Percentiles rank a stretch among this genome's conserved stretches.
Conservation (phyloP, 2,797 vertebrate genomes). For the Sternarchorhynchus goeldii region DNA sequence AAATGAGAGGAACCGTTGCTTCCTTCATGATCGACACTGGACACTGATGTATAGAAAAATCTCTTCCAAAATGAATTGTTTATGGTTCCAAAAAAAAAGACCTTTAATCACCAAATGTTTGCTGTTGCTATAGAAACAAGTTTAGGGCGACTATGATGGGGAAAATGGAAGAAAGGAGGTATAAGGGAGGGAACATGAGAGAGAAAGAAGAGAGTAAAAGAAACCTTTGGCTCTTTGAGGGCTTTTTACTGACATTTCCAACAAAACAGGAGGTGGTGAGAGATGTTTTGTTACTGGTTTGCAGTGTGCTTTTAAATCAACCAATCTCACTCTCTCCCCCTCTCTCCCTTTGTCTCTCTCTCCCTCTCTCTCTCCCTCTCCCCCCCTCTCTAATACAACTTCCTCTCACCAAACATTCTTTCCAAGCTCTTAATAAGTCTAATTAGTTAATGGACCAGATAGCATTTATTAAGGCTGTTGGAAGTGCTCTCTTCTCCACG, state of each 20-base stretch:
- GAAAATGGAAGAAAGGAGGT: background rate
- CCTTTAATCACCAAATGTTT: conserved; percentile 10
- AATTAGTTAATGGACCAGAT: conserved; percentile 84
- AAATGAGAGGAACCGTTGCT: background rate
- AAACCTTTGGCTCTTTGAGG: conserved; percentile 27
- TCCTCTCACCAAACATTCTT: conserved; percentile 59
- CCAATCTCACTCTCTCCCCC: conserved; percentile 28
- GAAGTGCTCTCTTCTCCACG: conserved; percentile 68
- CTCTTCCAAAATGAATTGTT: too few relatives aligned
- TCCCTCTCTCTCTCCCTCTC: conserved; percentile 16
- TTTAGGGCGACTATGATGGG: background rate
- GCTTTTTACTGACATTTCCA: conserved; percentile 61
- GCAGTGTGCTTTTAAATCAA: conserved; percentile 76
- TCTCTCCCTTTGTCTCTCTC: conserved; percentile 1
- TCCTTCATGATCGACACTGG: background rate
- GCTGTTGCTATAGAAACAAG: conserved; percentile 36
- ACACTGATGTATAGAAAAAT: too few relatives aligned
- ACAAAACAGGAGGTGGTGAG: conserved; percentile 39
- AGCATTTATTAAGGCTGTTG: conserved; percentile 78
- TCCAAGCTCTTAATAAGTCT: conserved; percentile 75
- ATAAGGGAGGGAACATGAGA: too few relatives aligned
- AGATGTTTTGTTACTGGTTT: conserved; percentile 65
- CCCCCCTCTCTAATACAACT: background rate
- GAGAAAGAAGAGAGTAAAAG: background rate
- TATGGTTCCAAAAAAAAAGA: background rate